Percentiles rank a stretch among this genome's conserved stretches.
Evolutionary conservation across 1,140 invertebrate genomes (phyloP).

Genomic region (Hycleus phaleratus): DNA sequence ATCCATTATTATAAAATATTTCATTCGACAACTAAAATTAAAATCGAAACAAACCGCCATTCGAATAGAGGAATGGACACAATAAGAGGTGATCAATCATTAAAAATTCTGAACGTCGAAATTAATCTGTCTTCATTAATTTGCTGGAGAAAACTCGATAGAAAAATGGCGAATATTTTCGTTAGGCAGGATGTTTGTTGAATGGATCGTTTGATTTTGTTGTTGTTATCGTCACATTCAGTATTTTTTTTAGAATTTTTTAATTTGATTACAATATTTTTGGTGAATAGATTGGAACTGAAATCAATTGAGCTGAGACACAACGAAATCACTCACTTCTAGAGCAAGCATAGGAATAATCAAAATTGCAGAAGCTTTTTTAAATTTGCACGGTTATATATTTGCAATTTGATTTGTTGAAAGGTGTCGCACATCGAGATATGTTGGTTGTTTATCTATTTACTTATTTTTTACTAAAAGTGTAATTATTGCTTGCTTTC

Average conservation of each 20-base stretch:
- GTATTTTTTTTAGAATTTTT: too few relatives aligned
- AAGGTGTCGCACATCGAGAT: conserved; percentile 10
- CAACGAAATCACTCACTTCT: conserved; percentile 14
- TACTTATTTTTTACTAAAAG: conserved; percentile 4
- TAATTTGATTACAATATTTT: too few relatives aligned
- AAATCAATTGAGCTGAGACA: conserved; percentile 1
- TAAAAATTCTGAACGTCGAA: too few relatives aligned
- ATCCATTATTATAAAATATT: conserved; percentile 5
- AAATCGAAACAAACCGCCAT: too few relatives aligned
- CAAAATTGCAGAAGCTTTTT: conserved; percentile 10
- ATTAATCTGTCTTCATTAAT: too few relatives aligned
- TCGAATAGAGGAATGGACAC: too few relatives aligned
- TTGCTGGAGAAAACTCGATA: too few relatives aligned
- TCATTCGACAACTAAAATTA: neutral
- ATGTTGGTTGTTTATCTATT: conserved; percentile 8
- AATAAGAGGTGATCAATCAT: too few relatives aligned
- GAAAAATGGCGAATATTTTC: too few relatives aligned
- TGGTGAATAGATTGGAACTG: too few relatives aligned
- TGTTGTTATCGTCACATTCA: too few relatives aligned
- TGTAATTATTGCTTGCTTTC: conserved; percentile 36
- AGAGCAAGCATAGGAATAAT: conserved; percentile 7
- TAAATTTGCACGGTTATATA: neutral
- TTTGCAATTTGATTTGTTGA: conserved; percentile 8
- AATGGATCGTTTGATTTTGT: too few relatives aligned
- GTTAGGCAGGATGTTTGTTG: conserved; percentile 5